Evolutionary conservation across 1,140 invertebrate species (phyloP).

Genomic region (Microplitis demolitor): DNA sequence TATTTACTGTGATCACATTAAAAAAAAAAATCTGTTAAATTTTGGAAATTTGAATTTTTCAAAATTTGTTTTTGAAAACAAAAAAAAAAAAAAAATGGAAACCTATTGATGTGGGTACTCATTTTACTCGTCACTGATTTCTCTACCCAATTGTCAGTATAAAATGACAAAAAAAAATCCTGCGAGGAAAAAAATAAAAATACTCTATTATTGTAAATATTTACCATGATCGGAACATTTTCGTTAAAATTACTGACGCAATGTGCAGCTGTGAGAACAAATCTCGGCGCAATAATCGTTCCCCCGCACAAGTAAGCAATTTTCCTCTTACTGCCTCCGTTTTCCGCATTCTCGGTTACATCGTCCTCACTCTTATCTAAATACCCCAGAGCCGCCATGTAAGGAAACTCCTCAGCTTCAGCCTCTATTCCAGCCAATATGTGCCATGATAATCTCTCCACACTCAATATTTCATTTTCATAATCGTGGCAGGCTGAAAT

Average conservation of each 20-base stretch:
- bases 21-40: no score
- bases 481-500: constrained; percentile 49
- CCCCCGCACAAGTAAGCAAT: constrained; percentile 73
- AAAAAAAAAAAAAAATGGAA: no score
- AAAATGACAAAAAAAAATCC: no score
- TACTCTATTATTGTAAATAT: neutral
- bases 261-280: constrained; percentile 84
- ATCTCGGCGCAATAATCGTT: constrained; percentile 73
- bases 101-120: no score
- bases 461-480: constrained; percentile 38
- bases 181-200: no score
- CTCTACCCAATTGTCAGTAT: no score
- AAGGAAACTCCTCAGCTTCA: constrained; percentile 45
- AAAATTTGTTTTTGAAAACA: no score
- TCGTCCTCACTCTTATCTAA: neutral
- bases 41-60: no score
- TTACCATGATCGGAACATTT: constrained; percentile 43
- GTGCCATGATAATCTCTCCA: constrained; percentile 35
- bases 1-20: no score
- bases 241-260: constrained; percentile 66
- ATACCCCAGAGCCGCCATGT: constrained; percentile 50
- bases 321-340: constrained; percentile 37
- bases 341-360: constrained; percentile 1
- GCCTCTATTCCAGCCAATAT: constrained; percentile 41
- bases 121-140: no score